A percentile compares a stretch with the other conserved stretches of the same genome.
phyloP scores from a whole-genome alignment of 2,888 invertebrate species.

The Cryptocephalus primarius region DNA sequence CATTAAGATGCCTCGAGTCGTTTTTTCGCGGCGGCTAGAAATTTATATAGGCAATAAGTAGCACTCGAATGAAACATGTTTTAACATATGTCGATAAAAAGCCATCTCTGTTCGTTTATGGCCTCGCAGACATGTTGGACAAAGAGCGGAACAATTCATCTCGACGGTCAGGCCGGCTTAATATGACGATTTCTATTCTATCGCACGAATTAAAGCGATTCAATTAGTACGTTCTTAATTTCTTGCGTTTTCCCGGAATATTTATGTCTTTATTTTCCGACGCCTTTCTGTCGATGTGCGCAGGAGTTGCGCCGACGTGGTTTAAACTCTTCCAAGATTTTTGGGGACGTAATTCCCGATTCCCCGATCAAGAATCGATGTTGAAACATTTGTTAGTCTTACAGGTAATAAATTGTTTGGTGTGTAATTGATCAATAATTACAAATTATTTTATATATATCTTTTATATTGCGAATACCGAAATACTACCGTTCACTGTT shows the following conservation, averaged over 20 bases:
- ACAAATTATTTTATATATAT: too few species aligned
- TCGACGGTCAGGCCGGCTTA: conserved; percentile 21
- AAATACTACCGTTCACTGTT: too few species aligned
- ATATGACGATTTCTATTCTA: conserved; percentile 33
- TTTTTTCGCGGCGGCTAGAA: conserved; percentile 21
- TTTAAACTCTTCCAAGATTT: too few species aligned
- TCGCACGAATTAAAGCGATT: conserved; percentile 30
- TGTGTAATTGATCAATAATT: too few species aligned
- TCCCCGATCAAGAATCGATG: too few species aligned
- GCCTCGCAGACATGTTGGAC: conserved; percentile 6
- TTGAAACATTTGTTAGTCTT: too few species aligned
- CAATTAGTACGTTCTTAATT: conserved; percentile 33
- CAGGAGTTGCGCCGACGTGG: too few species aligned
- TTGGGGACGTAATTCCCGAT: too few species aligned
- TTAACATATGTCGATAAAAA: conserved; percentile 14
- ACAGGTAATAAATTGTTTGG: too few species aligned
- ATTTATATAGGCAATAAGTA: conserved; percentile 26
- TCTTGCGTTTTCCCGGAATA: conserved; percentile 22
- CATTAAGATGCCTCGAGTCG: conserved; percentile 23
- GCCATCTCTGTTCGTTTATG: conserved; percentile 11
- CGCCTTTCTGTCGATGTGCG: neutral
- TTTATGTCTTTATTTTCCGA: conserved; percentile 29
- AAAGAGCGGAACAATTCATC: conserved; percentile 9
- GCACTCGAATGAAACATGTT: conserved; percentile 21
- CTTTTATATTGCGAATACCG: too few species aligned